Conservation (phyloP, 2,888 invertebrate species). For the Diachrysia chrysitis region DNA sequence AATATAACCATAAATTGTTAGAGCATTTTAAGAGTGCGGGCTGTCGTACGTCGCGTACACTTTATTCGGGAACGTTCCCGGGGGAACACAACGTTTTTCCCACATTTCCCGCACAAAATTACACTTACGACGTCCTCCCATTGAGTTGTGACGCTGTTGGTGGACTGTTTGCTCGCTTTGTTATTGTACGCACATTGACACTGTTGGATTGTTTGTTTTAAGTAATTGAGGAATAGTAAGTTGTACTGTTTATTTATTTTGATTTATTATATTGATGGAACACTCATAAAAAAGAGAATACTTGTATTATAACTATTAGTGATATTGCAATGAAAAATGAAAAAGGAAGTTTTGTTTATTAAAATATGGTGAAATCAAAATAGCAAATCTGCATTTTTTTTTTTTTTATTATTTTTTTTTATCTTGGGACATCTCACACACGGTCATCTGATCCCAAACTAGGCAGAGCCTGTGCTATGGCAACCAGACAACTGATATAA, state of each 20-base stretch:
- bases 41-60: conserved; percentile 37
- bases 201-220: background rate
- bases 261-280: background rate
- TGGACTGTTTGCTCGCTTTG: conserved; percentile 19
- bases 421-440: no score
- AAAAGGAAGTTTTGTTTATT: no score
- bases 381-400: no score
- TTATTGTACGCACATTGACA: conserved; percentile 14
- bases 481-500: no score
- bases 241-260: background rate
- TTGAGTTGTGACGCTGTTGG: conserved; percentile 27
- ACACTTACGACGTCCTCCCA: conserved; percentile 46
- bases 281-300: background rate
- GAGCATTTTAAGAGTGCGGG: conserved; percentile 57
- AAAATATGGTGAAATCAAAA: no score
- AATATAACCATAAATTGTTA: conserved; percentile 71
- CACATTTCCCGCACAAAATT: conserved; percentile 51
- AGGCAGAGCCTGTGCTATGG: no score
- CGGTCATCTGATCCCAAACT: no score
- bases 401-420: no score
- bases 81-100: conserved; percentile 45
- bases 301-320: no score
- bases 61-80: conserved; percentile 51
- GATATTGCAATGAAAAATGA: no score
- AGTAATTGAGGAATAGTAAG: conserved; percentile 7